Conservation (phyloP, 2,888 invertebrate species). For the Spodoptera littoralis region DNA sequence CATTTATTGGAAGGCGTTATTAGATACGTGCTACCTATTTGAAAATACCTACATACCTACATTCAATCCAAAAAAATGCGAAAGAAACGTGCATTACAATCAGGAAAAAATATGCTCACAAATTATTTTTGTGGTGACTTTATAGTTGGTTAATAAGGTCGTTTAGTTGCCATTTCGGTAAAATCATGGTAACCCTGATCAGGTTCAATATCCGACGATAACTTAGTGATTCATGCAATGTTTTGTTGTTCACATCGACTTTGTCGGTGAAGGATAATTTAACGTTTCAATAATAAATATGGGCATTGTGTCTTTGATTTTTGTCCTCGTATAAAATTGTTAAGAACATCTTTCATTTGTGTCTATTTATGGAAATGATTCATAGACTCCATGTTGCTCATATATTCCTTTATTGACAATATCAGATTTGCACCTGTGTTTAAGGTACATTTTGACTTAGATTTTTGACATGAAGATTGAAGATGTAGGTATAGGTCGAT, state of each 20-base stretch:
- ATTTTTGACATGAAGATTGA: too few species aligned
- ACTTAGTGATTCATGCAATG: constrained; percentile 53
- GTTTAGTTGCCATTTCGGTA: constrained; percentile 10
- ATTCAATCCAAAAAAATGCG: not conserved
- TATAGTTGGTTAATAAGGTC: not conserved
- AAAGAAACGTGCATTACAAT: not conserved
- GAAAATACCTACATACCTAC: too few species aligned
- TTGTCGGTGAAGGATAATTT: constrained; percentile 46
- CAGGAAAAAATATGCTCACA: not conserved
- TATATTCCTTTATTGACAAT: too few species aligned
- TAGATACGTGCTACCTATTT: too few species aligned
- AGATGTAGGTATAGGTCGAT: too few species aligned
- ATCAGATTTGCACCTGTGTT: too few species aligned
- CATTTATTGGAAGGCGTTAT: too few species aligned
- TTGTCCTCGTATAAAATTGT: not conserved
- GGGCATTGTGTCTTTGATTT: constrained; percentile 21
- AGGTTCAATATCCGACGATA: constrained; percentile 58
- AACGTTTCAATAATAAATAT: constrained; percentile 44
- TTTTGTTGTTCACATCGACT: constrained; percentile 46
- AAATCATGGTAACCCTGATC: constrained; percentile 43
- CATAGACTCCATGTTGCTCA: constrained; percentile 3
- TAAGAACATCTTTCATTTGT: not conserved
- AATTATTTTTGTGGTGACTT: not conserved
- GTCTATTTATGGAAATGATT: constrained; percentile 7
- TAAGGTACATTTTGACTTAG: too few species aligned